These are phyloP conservation scores for Mus caroli DNA, from an alignment of 2,797 vertebrate species.

Conservation along the genomic window DNA sequence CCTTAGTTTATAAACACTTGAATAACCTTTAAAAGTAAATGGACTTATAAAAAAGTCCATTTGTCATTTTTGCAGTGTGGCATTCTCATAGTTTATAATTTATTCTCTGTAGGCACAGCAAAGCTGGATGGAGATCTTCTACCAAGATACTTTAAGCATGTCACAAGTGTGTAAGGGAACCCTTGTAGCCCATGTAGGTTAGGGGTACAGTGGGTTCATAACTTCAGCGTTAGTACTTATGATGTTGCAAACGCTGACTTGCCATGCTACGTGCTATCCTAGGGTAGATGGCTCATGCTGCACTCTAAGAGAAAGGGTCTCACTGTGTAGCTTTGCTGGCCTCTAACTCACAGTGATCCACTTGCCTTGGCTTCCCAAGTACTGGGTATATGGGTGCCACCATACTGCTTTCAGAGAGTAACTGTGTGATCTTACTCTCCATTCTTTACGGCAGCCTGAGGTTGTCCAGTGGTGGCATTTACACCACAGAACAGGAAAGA, in stretches of 20 bases:
- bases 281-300: not conserved
- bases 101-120: constrained; percentile 40
- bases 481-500: not conserved
- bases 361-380: not conserved
- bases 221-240: constrained; percentile 8
- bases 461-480: not conserved
- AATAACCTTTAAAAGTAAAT: constrained; percentile 48
- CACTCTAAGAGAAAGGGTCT: not conserved
- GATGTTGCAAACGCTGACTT: not conserved
- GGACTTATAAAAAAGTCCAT: not conserved
- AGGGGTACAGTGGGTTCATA: not conserved
- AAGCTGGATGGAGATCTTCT: constrained; percentile 33
- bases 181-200: constrained; percentile 12
- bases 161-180: constrained; percentile 13
- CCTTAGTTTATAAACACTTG: constrained; percentile 9
- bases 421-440: not conserved
- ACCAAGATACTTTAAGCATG: constrained; percentile 28
- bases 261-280: not conserved
- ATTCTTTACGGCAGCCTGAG: not conserved
- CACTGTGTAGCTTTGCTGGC: not conserved
- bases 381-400: not conserved
- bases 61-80: not conserved
- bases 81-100: constrained; percentile 54
- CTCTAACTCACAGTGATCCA: not conserved
- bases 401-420: not conserved